Percentiles rank a stretch among this genome's conserved stretches.
phyloP scores from a whole-genome alignment of 2,888 invertebrate genomes.

The Philereme transversata region DNA sequence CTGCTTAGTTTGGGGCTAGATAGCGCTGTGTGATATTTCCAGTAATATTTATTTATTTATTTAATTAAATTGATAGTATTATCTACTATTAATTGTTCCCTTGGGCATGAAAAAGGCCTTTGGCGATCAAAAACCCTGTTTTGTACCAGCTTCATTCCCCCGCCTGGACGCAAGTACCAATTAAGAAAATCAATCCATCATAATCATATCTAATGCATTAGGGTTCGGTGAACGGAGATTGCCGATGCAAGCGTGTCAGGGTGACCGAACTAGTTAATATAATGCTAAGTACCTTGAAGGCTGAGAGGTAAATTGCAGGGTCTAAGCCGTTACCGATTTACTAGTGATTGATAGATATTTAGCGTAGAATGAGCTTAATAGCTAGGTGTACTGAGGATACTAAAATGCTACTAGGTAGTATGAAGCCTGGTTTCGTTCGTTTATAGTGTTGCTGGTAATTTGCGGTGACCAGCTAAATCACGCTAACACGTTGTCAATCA shows the following conservation, averaged over 20 bases:
- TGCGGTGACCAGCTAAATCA: no score
- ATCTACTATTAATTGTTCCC: no score
- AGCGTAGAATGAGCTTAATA: neutral
- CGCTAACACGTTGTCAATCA: no score
- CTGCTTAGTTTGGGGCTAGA: no score
- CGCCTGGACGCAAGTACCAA: slow-evolving; percentile 43
- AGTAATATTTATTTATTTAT: no score
- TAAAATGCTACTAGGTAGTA: no score
- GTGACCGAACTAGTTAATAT: slow-evolving; percentile 34
- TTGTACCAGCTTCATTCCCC: neutral
- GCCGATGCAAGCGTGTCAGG: slow-evolving; percentile 39
- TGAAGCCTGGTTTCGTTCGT: no score
- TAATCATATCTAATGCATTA: slow-evolving; percentile 49
- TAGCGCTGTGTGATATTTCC: no score
- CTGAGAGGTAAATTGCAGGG: slow-evolving; percentile 29
- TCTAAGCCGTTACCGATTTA: slow-evolving; percentile 12
- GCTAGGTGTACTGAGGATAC: neutral
- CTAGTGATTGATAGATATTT: slow-evolving; percentile 17
- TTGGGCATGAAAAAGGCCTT: no score
- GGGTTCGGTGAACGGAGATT: slow-evolving; percentile 34
- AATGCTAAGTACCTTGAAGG: slow-evolving; percentile 24
- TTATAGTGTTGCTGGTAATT: no score
- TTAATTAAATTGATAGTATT: no score
- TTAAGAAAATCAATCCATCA: slow-evolving; percentile 62
- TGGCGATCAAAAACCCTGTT: neutral